Percentiles rank a stretch among this genome's conserved stretches.
phyloP scores from a whole-genome alignment of 2,113 vertebrate species.

The Trinectes maculatus region DNA sequence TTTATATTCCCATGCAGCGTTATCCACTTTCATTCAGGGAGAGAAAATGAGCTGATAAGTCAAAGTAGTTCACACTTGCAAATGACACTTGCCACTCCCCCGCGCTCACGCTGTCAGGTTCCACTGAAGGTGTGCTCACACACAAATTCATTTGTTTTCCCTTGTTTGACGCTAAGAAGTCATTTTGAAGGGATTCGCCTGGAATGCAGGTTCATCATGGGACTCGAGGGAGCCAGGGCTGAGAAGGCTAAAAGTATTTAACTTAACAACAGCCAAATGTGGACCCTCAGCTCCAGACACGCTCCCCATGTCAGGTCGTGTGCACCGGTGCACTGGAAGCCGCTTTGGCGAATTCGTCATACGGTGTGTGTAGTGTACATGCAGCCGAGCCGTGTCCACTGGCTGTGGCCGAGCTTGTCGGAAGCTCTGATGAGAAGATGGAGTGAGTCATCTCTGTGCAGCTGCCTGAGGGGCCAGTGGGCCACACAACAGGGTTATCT shows the following conservation, averaged over 20 bases:
- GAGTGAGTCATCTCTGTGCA: constrained; percentile 62
- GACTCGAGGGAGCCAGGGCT: constrained; percentile 34
- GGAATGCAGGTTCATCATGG: constrained; percentile 66
- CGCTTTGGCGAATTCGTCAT: neutral
- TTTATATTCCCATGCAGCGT: constrained; percentile 43
- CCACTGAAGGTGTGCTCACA: constrained; percentile 1
- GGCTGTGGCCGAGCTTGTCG: constrained; percentile 23
- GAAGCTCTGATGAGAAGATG: constrained; percentile 55
- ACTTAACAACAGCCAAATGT: constrained; percentile 28
- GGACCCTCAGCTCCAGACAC: neutral
- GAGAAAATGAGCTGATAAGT: constrained; percentile 54
- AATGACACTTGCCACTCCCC: constrained; percentile 48
- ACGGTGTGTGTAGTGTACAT: neutral
- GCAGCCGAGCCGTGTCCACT: neutral
- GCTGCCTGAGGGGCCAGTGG: constrained; percentile 32
- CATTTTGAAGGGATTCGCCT: constrained; percentile 63
- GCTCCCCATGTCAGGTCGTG: neutral
- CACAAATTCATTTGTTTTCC: constrained; percentile 16
- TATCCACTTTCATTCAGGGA: constrained; percentile 48
- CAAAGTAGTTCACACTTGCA: constrained; percentile 58
- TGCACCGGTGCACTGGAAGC: neutral
- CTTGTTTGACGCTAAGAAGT: constrained; percentile 42
- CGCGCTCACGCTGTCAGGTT: constrained; percentile 10
- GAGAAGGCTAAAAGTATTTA: constrained; percentile 33
- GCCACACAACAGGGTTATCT: constrained; percentile 72